Conservation (phyloP, 30 jellyfish, hydroid and myxozoan species). For the Rhopilema esculentum region DNA sequence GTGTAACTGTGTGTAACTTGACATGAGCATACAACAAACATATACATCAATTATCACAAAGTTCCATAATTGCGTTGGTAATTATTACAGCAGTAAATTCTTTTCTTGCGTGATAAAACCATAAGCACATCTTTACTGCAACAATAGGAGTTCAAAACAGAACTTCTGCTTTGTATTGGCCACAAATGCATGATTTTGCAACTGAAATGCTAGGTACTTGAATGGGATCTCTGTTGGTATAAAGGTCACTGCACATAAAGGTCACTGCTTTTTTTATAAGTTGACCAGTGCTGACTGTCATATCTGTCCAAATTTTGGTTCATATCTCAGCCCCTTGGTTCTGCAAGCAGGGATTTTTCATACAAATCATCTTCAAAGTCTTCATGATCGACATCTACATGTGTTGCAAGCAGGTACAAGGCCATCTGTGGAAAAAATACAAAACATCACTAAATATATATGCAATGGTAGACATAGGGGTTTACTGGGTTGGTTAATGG, state of each 20-base stretch:
- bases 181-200: too few species aligned
- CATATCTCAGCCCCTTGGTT: conserved; percentile 64
- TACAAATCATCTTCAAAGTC: conserved; percentile 74
- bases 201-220: too few species aligned
- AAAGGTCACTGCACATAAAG: too few species aligned
- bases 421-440: conserved; percentile 44
- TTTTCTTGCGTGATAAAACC: background rate
- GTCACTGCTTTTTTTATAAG: too few species aligned
- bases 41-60: too few species aligned
- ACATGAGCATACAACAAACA: too few species aligned
- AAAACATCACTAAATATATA: background rate
- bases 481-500: background rate
- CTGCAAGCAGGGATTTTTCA: conserved; percentile 82
- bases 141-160: too few species aligned
- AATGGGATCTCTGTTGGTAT: too few species aligned
- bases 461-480: background rate
- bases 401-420: conserved; percentile 62
- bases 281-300: too few species aligned
- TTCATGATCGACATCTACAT: conserved; percentile 59
- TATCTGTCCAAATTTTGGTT: background rate
- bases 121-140: background rate
- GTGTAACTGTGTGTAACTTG: too few species aligned
- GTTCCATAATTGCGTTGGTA: background rate
- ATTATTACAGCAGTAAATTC: too few species aligned
- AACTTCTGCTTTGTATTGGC: too few species aligned